Evolutionary conservation across 2,113 vertebrate genomes (phyloP), one percentile per base, ranked within the genome.

Genomic region (Corythornis cristatus): DNA sequence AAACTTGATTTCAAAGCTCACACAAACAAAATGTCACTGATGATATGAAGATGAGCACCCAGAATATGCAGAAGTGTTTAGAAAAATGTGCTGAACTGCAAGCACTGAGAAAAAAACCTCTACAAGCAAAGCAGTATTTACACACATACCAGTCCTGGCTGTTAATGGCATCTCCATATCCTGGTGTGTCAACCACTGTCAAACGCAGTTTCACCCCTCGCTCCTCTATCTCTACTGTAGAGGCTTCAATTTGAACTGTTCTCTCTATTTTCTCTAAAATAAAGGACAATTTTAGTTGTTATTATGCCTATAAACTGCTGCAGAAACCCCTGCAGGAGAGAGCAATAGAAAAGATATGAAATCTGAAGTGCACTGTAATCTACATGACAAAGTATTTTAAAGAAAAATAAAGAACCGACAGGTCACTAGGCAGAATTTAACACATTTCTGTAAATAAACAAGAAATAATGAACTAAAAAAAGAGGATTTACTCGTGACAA

Each of bases 221-320:
- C 89, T 99, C 99, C 93, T 99, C 99, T 17, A 99, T 99, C 95
- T 99, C 99, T 75, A 99, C 99, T 2, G 98, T 99, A 3, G 98
- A 99, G 15, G 99, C 99, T 96, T 99, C 99, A 1, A 99, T 99
- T 95, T 99, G 98, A 94, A 99, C 99, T 0, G 99, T 99, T 68
- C 99, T 98, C 95, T 99, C 98, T 56, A 99, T 99, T 95, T 99
- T 99, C 95, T 99, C 99, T 99, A 95, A 64, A 68, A 81, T 25
- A 93, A 80, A 54, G 77, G 61, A 94, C 80, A 4, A 85, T 71
- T 89, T 51, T n/a, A 4, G 66, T 61, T 68, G 65, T 94, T 89
- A 83, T 56, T 70, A 31, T 17, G 61, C 35, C 71, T 45, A 62
- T 20, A 33, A 70, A 4, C 31, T 31, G 72, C 78, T 66, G 56